phyloP scores from a whole-genome alignment of 2,888 invertebrate genomes.

The Erebia aethiops region DNA sequence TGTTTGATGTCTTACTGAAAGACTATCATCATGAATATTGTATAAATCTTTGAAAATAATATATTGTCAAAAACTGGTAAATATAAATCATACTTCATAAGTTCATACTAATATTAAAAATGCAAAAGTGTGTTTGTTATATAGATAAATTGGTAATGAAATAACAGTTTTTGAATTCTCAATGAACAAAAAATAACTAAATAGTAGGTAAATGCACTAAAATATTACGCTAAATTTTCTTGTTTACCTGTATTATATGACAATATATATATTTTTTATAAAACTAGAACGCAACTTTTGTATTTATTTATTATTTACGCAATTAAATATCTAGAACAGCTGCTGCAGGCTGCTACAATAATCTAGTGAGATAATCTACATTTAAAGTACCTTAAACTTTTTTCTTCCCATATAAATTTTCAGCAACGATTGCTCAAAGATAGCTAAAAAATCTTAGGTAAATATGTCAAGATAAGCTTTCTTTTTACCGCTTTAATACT shows the following conservation, averaged over 20 bases:
- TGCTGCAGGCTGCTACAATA: background rate
- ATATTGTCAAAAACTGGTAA: conserved; percentile 1
- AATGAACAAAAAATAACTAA: no score
- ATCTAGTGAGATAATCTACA: conserved; percentile 1
- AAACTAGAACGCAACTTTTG: background rate
- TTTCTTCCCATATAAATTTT: conserved; percentile 1
- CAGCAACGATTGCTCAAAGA: background rate
- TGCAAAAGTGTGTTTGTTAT: no score
- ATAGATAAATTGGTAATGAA: no score
- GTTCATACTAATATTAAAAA: no score
- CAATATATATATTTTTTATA: no score
- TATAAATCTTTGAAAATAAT: conserved; percentile 25
- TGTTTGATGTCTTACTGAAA: conserved; percentile 53
- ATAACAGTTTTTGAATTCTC: no score
- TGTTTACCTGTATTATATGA: background rate
- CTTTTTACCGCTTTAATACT: background rate
- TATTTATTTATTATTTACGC: background rate
- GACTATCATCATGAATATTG: conserved; percentile 45
- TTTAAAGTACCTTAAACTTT: background rate
- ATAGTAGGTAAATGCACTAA: no score
- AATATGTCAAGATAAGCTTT: background rate
- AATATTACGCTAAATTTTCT: background rate
- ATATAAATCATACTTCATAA: no score
- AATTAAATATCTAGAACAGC: background rate
- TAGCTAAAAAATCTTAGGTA: background rate